A percentile compares a stretch with the other conserved stretches of the same genome.
Conservation (phyloP, 92 coral and sea anemone species). For the Parazoanthus darwini region DNA sequence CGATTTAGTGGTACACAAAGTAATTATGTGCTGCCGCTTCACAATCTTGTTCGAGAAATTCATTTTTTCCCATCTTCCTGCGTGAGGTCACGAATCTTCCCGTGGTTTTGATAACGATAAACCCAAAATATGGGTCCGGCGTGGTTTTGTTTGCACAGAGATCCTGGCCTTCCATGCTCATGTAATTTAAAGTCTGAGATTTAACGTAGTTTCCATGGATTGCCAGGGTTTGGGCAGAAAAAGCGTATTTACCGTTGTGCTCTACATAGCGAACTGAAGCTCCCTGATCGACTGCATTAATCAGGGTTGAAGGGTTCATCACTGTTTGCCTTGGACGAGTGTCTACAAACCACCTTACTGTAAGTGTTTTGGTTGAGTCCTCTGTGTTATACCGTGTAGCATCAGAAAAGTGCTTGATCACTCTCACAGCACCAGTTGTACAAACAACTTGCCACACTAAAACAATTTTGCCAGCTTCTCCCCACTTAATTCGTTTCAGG, state of each 20-base stretch:
- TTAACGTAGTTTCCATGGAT: conserved; percentile 54
- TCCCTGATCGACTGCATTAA: conserved; percentile 59
- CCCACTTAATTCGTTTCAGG: conserved; percentile 62
- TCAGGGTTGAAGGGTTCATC: conserved; percentile 9
- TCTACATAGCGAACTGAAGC: conserved; percentile 64
- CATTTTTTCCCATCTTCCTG: neutral
- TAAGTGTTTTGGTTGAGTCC: neutral
- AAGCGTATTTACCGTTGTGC: conserved; percentile 53
- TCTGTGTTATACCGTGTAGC: conserved; percentile 35
- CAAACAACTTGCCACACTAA: conserved; percentile 78
- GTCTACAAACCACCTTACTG: conserved; percentile 64
- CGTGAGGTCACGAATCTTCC: too few relatives aligned
- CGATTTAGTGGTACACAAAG: neutral
- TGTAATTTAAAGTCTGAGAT: conserved; percentile 53
- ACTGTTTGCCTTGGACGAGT: conserved; percentile 63
- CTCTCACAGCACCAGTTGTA: conserved; percentile 64
- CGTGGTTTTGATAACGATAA: neutral
- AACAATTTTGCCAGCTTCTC: conserved; percentile 46
- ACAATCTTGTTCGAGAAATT: too few relatives aligned
- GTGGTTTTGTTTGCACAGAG: neutral
- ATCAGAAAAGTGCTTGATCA: conserved; percentile 55
- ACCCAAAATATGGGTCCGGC: neutral
- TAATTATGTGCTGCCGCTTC: neutral
- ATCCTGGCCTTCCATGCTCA: conserved; percentile 48
- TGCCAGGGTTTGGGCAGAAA: conserved; percentile 58